These are phyloP conservation scores for Dynastes maya DNA, from an alignment of 2,888 invertebrate species.

Conservation along the genomic window DNA sequence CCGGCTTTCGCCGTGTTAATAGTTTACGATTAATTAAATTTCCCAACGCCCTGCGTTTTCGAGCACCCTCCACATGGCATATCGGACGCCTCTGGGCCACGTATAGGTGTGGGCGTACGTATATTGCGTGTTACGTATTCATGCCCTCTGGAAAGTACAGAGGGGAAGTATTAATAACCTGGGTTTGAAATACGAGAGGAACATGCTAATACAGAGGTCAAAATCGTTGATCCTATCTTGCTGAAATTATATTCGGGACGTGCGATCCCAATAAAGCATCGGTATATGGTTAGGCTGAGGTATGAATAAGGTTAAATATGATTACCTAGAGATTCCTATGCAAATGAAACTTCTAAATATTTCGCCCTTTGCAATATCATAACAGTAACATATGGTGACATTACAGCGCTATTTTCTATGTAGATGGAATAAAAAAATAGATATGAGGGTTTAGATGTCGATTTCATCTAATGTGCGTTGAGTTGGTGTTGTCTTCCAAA, in stretches of 20 bases:
- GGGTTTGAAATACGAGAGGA: constrained; percentile 22
- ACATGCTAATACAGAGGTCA: constrained; percentile 41
- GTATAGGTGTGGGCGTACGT: not conserved
- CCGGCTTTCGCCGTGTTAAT: constrained; percentile 34
- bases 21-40: constrained; percentile 47
- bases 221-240: constrained; percentile 32
- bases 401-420: too few species aligned
- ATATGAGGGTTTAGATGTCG: too few species aligned
- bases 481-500: too few species aligned
- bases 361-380: too few species aligned
- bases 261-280: constrained; percentile 10
- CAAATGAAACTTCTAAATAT: too few species aligned
- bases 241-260: constrained; percentile 20
- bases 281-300: not conserved
- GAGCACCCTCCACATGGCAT: constrained; percentile 4
- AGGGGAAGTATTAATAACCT: constrained; percentile 33
- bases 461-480: too few species aligned
- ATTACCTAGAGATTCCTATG: not conserved
- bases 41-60: not conserved
- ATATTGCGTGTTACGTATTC: constrained; percentile 31
- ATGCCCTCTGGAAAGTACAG: constrained; percentile 6
- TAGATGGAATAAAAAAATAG: too few species aligned
- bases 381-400: too few species aligned
- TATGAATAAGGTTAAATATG: constrained; percentile 8
- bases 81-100: not conserved